Base-by-base conservation (phyloP, 1,140 invertebrate species). In the Drosophila hydei region DNA sequence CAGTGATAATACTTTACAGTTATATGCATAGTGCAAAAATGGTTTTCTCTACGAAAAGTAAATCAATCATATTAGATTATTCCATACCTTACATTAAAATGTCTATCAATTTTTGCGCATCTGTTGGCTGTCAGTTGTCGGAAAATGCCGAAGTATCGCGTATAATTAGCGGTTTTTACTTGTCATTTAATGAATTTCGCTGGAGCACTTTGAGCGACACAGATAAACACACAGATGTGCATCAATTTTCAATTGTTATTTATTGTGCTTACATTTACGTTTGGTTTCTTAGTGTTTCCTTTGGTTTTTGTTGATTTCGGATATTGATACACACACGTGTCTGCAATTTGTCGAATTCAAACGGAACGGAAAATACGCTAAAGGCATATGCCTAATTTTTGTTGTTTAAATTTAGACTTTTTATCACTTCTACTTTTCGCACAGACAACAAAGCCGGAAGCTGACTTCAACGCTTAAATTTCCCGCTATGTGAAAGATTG, bases 261-360 rank as follows among this genome's bases (percentile, higher is more conserved):
- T 75, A 80, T 81, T 71, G 51, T 85, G 81, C 70, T 81, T 77
- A 81, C 77, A 69, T 75, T 68, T 69, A 50, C 69, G 56, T 59
- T 75, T 62, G 51, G 38, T 42, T 42, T 33, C 30, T 33, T 11
- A 67, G 38, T 67, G 61, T 74, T 81, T 80, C 72, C 81, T 71
- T 77, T 33, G 2, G 36, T 61, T 76, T 62, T 55, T 18, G 23
- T 25, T 45, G 43, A 45, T 65, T 14, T 52, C 9, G 45, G 23
- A 50, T 68, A 38, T 40, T 33, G 30, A 33, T 33, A 33, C 30
- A 43, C 47, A 11, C 54, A 65, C 56, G 23, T 40, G 33, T 14
- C 30, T 43, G 50, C 23, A 50, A 43, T 59, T 45, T 58, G 9
- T 25, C 51, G 23, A 16, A 19, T 45, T 16, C 16, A 11, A 33